Evolutionary conservation across 2,888 invertebrate genomes (phyloP), one percentile per base, ranked within the genome.

Genomic region (Melanostoma scalare): DNA sequence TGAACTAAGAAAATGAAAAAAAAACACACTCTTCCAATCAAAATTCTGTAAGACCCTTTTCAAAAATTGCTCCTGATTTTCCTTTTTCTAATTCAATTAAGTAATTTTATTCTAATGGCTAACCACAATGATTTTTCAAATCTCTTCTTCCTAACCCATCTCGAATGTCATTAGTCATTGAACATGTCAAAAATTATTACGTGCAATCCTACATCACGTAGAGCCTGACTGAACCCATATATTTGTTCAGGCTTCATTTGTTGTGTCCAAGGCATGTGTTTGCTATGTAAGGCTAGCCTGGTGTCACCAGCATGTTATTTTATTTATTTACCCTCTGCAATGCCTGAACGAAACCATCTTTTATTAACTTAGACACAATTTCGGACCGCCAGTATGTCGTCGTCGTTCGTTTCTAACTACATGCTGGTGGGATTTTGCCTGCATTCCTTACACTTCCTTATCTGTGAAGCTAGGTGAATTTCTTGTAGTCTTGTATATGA

Each of bases 121-220:
- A 20, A 6, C 38, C 67, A 46, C 20, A 61, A 72, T 53, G 42
- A 46, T 73, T 68, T 48, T n/a, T 67, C 78, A 60, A 60, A 46
- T 53, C 33, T 40, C 30, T 20, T 30, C 9, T 20, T 20, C 20
- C 20, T 35, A 48, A 44, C 6, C 35, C 8, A 9, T 10, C 36
- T 10, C 36, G 4, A 35, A 3, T 10, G 20, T 53, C 76, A 81
- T 81, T 76, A 71, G 71, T 81, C 80, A 81, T 81, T 60, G 65
- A 60, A 74, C 48, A 80, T 80, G 80, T 76, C 80, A 46, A 67
- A 75, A 75, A 65, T 53, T 71, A 76, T 67, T 65, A 65, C 53
- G 58, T 55, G 55, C 52, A 46, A 10, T 20, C 20, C 76, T 60
- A 53, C 53, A 75, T 63, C 69, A 58, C 58, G 65, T 46, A 50